Percentiles rank a stretch among this genome's conserved stretches.
phyloP scores from a whole-genome alignment of 2,797 vertebrate genomes.

The Coendou prehensilis region DNA sequence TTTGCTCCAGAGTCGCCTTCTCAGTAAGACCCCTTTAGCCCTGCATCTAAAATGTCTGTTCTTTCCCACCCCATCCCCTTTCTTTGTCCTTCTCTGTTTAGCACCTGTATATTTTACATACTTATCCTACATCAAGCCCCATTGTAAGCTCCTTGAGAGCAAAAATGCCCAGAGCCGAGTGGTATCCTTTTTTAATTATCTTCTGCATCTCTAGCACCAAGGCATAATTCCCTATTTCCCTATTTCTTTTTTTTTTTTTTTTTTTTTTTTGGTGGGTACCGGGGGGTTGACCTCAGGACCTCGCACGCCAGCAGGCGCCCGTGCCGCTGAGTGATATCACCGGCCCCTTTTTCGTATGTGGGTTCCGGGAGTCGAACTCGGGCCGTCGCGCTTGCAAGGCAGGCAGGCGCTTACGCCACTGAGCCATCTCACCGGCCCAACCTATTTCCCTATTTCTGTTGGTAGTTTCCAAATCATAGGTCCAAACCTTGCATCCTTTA shows the following conservation, averaged over 20 bases:
- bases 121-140: neutral
- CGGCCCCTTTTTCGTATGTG: no score
- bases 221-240: neutral
- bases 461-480: neutral
- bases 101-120: neutral
- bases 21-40: neutral
- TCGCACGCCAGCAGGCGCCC: no score
- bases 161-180: neutral
- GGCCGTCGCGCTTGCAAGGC: no score
- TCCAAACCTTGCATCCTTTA: neutral
- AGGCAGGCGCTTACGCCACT: no score
- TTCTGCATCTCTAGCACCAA: neutral
- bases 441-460: neutral
- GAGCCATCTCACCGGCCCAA: no score
- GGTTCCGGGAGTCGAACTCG: no score
- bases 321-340: no score
- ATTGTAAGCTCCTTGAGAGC: neutral
- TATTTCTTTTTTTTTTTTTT: no score
- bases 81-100: neutral
- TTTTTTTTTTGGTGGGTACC: no score
- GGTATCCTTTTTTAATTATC: neutral
- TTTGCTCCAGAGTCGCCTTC: neutral
- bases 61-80: neutral
- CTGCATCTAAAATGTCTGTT: neutral
- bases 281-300: no score